Base-by-base conservation (phyloP, 2,888 invertebrate species). In the Oligia fasciuncula region DNA sequence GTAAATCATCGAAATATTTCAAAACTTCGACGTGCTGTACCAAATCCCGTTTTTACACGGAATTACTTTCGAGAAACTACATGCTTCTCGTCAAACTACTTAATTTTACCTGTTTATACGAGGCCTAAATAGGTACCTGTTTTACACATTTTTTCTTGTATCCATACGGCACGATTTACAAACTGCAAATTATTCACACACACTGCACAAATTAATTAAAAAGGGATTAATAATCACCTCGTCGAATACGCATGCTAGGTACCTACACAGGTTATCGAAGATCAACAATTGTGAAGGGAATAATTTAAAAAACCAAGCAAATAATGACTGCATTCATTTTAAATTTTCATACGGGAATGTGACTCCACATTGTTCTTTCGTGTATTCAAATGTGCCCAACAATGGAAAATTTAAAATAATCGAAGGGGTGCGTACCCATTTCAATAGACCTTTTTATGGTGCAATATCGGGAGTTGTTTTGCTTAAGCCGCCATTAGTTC, bases 401-500 rank as follows among this genome's bases (percentile, higher is more conserved):
- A 94, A 95, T 93, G 92, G 93, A 91, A 93, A 93, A 92, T 93
- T 92, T 93, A 90, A 93, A 94, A 94, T 94, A 93, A 94, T 94
- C 93, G 93, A 93, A 94, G 94, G 95, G 96, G 93, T 83, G 87
- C 88, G 89, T 91, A 91, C 91, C 91, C 86, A 89, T 93, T 95
- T 94, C 94, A 94, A 95, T 95, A 91, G 93, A 93, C 88, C 91
- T 93, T 94, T 95, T 95, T 95, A 95, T 94, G 88, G 92, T 86
- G 90, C 90, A 94, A 94, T 94, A 94, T 91, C 89, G 91, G 86
- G 91, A 93, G 93, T 93, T 95, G 93, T 94, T 94, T 94, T 93
- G 93, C 93, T 93, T 91, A 93, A 94, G 95, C 95, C 92, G 89
- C 93, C 94, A 95, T 96, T 96, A 95, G 93, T 91, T 87, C 90